Evolutionary conservation across 2,888 invertebrate species (phyloP), one percentile per base, ranked within the genome.

Genomic region (Eilema sororculum): DNA sequence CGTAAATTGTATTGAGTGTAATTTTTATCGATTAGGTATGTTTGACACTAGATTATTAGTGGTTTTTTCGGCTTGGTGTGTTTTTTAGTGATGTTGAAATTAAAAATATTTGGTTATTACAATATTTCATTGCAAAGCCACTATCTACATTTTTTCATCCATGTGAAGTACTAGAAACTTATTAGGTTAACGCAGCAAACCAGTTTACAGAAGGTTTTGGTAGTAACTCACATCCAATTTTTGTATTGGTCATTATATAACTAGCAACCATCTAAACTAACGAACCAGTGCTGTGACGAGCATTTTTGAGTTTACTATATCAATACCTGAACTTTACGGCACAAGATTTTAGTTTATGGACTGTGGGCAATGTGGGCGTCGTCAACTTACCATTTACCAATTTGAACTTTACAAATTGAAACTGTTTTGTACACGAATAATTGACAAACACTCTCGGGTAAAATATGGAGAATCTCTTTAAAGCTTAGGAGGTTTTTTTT

Each of bases 1-100:
- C 73, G 9, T 73, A 78, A 77, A 80, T 80, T 78, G 77, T 74
- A 75, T 75, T 72, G 75, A 67, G 65, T 72, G 67, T 79, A 71
- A 80, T 72, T 66, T 71, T 67, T 71, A 60, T 68, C 59, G 58
- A 71, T 75, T 67, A 73, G 69, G 64, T 56, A 24, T 69, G 64
- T 67, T 62, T 78, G 65, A 71, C 30, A 62, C 57, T 16, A 25
- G 22, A 37, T 22, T 68, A 37, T 25, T 3, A 24, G 57, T 56
- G 10, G 57, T 68, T 62, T 24, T 62, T 24, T 37, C 4, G 20
- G 8, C 62, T 25, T n/a, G 20, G 20, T 52, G 52, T 20, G 6
- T 20, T 52, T 16, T 60, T 37, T 37, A 37, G 37, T 16, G 24
- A 37, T 3, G 9, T 24, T 22, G 22, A 3, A 33, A 37, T 16